Evolutionary conservation across 2,113 vertebrate genomes (phyloP), one percentile per base, ranked within the genome.

Genomic region (Austrofundulus limnaeus): DNA sequence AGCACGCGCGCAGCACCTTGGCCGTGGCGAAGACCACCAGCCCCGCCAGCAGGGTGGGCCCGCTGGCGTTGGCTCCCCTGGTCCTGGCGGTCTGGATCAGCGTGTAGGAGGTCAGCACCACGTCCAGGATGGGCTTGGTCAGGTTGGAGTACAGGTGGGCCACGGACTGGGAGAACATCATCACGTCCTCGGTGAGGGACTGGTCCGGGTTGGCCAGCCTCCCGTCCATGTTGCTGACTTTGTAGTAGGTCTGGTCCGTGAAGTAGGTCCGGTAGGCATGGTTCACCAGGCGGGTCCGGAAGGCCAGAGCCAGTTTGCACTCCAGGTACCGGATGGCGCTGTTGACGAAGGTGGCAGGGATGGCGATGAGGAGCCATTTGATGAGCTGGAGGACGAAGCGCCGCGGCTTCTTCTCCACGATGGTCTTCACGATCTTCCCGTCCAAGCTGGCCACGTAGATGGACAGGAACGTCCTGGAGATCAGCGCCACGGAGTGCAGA

Each of bases 81-180:
- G 95, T 94, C 11, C 90, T 85, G 0, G 97, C 97, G 0, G 95
- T 98, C 86, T 92, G 94, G 68, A 99, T 98, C 47, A 99, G 94
- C 0, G 97, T 98, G 83, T 97, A 98, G 48, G 97, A 96, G 25
- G 98, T 99, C 50, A 99, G 93, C 61, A 96, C 64, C 1, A 99
- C 96, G 14, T 99, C 98, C 82, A 99, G 83, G 58, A 99, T 96
- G 28, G 98, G 98, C 75, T 99, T 99, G 78, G 98, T 99, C 47
- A 99, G 92, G 84, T 99, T 99, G n/a, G 96, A 99, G 49, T 99
- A 99, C 42, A 99, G 89, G 59, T 98, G 98, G 0, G 98, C 97
- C 71, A 99, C 93, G 0, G 97, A 98, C 70, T 99, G 98, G 0
- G 97, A 94, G 61, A 99, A 99, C 94, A 96, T 94, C 92, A 93